Conservation (phyloP, 1,140 invertebrate species). For the Lepidurus couesii region DNA sequence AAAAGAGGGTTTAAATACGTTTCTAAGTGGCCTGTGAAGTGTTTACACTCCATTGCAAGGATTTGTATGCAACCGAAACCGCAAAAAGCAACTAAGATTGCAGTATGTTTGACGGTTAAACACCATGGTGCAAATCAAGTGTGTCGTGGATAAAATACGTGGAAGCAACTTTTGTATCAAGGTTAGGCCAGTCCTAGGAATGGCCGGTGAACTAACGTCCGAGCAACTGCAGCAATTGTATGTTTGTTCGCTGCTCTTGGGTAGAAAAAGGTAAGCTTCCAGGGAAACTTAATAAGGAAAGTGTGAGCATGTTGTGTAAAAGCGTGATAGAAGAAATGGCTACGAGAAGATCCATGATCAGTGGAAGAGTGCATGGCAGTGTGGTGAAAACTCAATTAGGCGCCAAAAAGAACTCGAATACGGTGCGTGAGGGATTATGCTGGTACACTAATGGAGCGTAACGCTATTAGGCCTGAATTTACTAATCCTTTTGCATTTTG, state of each 20-base stretch:
- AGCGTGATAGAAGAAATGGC: neutral
- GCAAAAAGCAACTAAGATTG: neutral
- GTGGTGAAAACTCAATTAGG: constrained; percentile 32
- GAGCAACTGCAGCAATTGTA: constrained; percentile 45
- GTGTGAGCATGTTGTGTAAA: neutral
- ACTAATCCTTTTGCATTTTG: no score
- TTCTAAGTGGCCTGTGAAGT: neutral
- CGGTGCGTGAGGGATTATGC: constrained; percentile 32
- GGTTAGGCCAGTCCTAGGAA: neutral
- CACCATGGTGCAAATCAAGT: neutral
- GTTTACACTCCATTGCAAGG: neutral
- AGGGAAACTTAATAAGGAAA: constrained; percentile 37
- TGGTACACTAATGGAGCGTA: constrained; percentile 32
- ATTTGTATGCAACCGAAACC: neutral
- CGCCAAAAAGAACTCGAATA: constrained; percentile 36
- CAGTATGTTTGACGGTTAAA: neutral
- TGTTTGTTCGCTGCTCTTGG: constrained; percentile 42
- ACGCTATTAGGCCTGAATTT: neutral
- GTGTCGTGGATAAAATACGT: neutral
- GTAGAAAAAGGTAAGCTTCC: constrained; percentile 41
- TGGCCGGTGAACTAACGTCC: constrained; percentile 41
- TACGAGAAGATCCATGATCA: constrained; percentile 2
- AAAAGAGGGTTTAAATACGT: neutral
- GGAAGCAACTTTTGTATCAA: neutral
- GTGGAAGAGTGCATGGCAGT: constrained; percentile 34